These are phyloP conservation scores for Ophiodon elongatus DNA, from an alignment of 2,113 vertebrate species.

Conservation along the genomic window DNA sequence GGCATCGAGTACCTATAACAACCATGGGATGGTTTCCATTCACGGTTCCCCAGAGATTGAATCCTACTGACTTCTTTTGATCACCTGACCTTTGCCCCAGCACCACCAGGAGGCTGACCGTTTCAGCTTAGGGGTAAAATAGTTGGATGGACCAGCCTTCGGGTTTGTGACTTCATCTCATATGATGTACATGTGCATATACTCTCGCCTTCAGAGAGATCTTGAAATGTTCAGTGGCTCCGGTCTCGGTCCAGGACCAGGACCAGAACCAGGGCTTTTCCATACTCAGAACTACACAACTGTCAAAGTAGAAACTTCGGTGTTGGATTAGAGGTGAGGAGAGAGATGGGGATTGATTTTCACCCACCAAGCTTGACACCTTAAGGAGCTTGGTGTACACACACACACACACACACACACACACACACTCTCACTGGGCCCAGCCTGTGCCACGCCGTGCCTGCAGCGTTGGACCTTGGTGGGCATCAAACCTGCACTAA, in stretches of 20 bases:
- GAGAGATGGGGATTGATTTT: constrained; percentile 73
- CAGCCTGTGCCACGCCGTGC: constrained; percentile 50
- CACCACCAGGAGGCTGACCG: not conserved
- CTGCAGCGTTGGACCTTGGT: constrained; percentile 60
- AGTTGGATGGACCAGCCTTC: not conserved
- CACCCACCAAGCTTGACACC: constrained; percentile 74
- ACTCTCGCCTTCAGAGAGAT: not conserved
- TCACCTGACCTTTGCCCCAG: no score
- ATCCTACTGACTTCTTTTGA: not conserved
- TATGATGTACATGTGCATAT: not conserved
- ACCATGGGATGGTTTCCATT: not conserved
- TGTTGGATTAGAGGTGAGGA: constrained; percentile 63
- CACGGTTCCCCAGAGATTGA: not conserved
- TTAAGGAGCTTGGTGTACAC: constrained; percentile 66
- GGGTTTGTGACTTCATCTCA: not conserved
- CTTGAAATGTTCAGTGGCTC: not conserved
- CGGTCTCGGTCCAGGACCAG: not conserved
- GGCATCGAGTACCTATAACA: no score
- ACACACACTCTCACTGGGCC: constrained; percentile 27
- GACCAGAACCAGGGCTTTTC: no score
- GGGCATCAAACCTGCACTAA: constrained; percentile 79
- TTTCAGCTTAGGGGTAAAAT: not conserved
- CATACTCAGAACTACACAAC: constrained; percentile 49
- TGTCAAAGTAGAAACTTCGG: constrained; percentile 61
- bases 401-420: constrained; percentile 25